Base-by-base conservation (phyloP, 1,140 invertebrate genomes). In the Drosophila micromelanica region DNA sequence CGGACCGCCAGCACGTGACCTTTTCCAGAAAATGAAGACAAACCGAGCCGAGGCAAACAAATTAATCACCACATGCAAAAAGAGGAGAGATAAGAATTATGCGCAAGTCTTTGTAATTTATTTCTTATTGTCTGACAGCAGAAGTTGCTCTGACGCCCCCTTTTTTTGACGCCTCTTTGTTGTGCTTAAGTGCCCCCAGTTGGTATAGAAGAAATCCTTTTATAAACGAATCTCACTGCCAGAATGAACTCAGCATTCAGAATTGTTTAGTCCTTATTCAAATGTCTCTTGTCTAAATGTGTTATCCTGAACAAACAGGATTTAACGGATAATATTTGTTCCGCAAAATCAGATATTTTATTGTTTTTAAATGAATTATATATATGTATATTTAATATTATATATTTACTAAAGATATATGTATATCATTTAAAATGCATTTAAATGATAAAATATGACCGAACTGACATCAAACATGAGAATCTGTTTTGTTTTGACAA, bases 1-100 rank as follows among this genome's bases (percentile, higher is more conserved):
- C 90, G 89, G 55, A 92, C 90, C 37, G 90, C 91, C 65, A 86
- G 79, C 78, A 92, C 91, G 89, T 92, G 85, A 92, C 90, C 91
- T 92, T 91, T 91, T 86, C 78, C 87, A 45, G 51, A 74, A 74
- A 86, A 69, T 74, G 35, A 54, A 82, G 57, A 2, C 48, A 49
- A 63, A 17, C 51, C 51, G 37, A 35, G 13, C 38, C 64, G 62
- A 64, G 49, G 61, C 63, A 64, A 61, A 56, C 64, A 69, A 73
- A 73, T 69, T 69, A 73, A 69, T 73, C 71, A 69, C 64, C 56
- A 55, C 71, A 73, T 69, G 56, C 55, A 73, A 61, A 73, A 61
- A 51, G 38, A 7, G 40, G 37, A 72, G 55, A 87, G 82, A 87
- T 82, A 87, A 78, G 75, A 86, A 81, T 86, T 86, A 81, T 86